Evolutionary conservation across 2,113 vertebrate species (phyloP).

Genomic region (Procapra przewalskii): DNA sequence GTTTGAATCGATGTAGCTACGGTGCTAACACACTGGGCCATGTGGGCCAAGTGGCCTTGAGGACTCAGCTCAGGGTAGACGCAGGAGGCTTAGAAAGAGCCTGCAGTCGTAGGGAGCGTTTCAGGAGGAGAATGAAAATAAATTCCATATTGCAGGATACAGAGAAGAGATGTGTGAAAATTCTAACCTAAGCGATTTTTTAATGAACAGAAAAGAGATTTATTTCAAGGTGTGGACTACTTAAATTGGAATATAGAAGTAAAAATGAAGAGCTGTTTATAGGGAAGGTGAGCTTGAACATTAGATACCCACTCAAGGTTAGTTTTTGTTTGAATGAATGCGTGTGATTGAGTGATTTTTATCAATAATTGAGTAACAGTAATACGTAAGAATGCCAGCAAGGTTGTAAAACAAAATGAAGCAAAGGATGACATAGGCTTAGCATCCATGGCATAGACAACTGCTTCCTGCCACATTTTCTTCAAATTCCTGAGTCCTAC

Average conservation of each 20-base stretch:
- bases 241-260: not conserved
- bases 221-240: not conserved
- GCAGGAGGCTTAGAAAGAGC: not conserved
- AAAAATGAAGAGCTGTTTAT: not conserved
- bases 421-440: not conserved
- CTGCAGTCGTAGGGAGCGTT: not conserved
- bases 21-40: not conserved
- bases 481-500: not conserved
- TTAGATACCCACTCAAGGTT: not conserved
- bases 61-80: not conserved
- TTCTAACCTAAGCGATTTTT: not conserved
- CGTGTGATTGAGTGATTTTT: not conserved
- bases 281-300: not conserved
- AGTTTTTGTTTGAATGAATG: not conserved
- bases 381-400: not conserved
- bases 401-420: not conserved
- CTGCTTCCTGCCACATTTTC: not conserved
- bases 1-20: fast-evolving
- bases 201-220: not conserved
- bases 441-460: not conserved
- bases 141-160: not conserved
- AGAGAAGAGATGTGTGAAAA: not conserved
- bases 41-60: fast-evolving
- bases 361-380: not conserved
- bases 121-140: not conserved